phyloP scores from a whole-genome alignment of 2,888 invertebrate species.

The Tiliacea aurago region DNA sequence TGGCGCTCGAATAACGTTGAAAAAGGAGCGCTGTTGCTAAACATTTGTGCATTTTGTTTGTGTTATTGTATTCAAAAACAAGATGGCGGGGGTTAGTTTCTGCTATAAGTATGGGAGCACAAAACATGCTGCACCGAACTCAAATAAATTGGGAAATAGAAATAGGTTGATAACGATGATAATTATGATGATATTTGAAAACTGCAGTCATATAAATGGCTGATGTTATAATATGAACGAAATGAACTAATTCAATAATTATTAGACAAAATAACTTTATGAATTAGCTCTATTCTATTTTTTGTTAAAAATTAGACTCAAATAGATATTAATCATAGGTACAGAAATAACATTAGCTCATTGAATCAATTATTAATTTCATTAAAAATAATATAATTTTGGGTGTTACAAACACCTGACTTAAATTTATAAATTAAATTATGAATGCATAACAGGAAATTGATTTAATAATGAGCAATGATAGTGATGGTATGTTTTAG shows the following conservation, averaged over 20 bases:
- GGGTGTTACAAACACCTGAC: background rate
- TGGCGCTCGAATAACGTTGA: background rate
- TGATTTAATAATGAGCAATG: background rate
- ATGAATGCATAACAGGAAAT: slow-evolving; percentile 2
- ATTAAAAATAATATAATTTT: background rate
- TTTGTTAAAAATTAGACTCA: background rate
- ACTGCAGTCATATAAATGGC: background rate
- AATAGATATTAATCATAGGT: background rate
- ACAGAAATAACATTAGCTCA: background rate
- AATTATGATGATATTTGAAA: background rate
- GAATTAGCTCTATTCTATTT: background rate
- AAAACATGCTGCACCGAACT: background rate
- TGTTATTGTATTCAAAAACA: background rate
- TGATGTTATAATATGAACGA: background rate
- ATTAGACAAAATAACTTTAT: background rate
- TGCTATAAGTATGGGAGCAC: background rate
- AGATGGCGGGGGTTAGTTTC: background rate
- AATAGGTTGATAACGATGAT: too few species aligned
- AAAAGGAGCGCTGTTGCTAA: background rate
- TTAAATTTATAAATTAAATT: slow-evolving; percentile 9
- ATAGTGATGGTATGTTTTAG: background rate
- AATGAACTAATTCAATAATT: background rate
- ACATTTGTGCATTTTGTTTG: background rate
- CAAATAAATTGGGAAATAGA: background rate
- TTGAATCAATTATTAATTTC: background rate